Evolutionary conservation across 2,888 invertebrate genomes (phyloP).

Genomic region (Protophormia terraenovae): DNA sequence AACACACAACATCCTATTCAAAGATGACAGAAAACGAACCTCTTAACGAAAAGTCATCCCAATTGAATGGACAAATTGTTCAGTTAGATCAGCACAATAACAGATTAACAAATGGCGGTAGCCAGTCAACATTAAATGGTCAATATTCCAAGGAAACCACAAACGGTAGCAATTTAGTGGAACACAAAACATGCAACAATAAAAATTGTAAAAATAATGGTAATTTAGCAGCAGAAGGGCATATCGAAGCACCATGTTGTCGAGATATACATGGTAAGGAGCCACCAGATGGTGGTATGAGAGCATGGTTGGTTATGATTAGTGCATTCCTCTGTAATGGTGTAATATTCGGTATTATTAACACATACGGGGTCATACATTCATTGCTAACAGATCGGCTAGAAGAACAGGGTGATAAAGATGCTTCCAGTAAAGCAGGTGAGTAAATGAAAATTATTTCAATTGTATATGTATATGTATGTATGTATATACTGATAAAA

Average conservation of each 20-base stretch:
- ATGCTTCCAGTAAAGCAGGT: constrained; percentile 92
- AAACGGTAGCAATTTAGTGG: constrained; percentile 53
- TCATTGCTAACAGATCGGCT: constrained; percentile 86
- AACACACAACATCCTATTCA: not conserved
- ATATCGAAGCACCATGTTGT: constrained; percentile 77
- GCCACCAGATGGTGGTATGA: constrained; percentile 87
- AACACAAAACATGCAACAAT: constrained; percentile 33
- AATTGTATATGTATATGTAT: not conserved
- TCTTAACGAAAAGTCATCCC: constrained; percentile 71
- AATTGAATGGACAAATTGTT: constrained; percentile 74
- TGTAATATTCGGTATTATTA: constrained; percentile 94
- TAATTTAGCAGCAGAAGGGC: constrained; percentile 62
- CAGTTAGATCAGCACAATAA: constrained; percentile 58
- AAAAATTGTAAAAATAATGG: constrained; percentile 54
- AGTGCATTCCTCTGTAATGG: constrained; percentile 95
- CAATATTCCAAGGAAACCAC: constrained; percentile 62
- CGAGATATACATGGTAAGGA: constrained; percentile 81
- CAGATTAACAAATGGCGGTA: constrained; percentile 64
- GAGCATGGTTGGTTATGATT: constrained; percentile 91
- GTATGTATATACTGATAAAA: no score
- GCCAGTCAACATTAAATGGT: constrained; percentile 38
- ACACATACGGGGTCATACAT: constrained; percentile 92
- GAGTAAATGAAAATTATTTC: constrained; percentile 79
- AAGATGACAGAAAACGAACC: constrained; percentile 77
- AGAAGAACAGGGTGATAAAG: constrained; percentile 84